Base-by-base conservation (phyloP, 2,113 vertebrate species). In the Lipophrys pholis region DNA sequence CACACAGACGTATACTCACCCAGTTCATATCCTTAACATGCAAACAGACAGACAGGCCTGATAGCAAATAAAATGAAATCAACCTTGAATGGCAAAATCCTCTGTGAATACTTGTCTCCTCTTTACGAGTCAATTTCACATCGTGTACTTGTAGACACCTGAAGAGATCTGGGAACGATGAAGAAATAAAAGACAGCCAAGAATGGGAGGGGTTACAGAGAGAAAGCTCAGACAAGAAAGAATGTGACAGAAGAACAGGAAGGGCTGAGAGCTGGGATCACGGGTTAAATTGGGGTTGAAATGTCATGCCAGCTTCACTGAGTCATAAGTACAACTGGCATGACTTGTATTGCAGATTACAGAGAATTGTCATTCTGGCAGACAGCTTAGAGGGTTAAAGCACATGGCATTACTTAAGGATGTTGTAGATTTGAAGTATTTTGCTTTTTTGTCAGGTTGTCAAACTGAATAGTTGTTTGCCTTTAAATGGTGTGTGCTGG, bases 1-100 rank as follows among this genome's bases (percentile, higher is more conserved):
- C 55, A 67, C 41, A 42, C 41, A 58, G 55, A 75, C 70, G 56
- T 53, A 53, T 36, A 48, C 49, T 45, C 75, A 64, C 61, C 2
- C 50, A 58, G 42, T 68, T 81, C 76, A 81, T 86, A 84, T 86
- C 73, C 82, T 87, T 90, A 89, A 89, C 84, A 88, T 87, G 90
- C 82, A 86, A 86, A 85, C 83, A 85, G 88, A 86, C 86, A 89
- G 88, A 82, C 88, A 82, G 82, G 57, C 70, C 73, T 83, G 81
- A 84, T 83, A 87, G 77, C 56, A 69, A 85, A 75, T 83, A 70
- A 89, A 90, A 89, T 87, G 78, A 89, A 92, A 57, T 84, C 67
- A 91, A 88, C 83, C 91, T 91, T 91, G 93, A 95, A 93, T 87
- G 75, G 78, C 86, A 81, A 91, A 21, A 88, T 83, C 88, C 90